These are phyloP conservation scores for Standfussiana lucernea DNA, from an alignment of 2,888 invertebrate species.

Conservation along the genomic window DNA sequence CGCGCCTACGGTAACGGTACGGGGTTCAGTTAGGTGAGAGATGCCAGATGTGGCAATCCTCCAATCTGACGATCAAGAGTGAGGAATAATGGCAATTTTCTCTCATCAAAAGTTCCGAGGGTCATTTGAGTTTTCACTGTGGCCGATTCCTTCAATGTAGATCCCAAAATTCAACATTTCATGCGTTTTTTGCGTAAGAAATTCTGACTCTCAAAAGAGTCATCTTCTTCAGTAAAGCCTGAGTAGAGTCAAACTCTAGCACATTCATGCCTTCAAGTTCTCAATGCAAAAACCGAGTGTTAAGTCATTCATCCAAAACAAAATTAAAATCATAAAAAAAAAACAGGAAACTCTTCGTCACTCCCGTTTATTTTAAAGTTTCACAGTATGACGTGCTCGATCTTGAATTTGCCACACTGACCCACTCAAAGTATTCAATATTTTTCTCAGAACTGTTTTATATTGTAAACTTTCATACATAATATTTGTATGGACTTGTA, in stretches of 20 bases:
- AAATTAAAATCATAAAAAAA: background rate
- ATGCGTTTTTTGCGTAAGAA: too few species aligned
- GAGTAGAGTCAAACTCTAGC: background rate
- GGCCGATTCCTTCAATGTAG: too few species aligned
- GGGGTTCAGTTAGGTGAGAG: background rate
- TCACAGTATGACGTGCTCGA: background rate
- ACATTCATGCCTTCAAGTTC: background rate
- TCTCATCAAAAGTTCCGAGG: background rate
- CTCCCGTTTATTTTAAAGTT: slow-evolving; percentile 2
- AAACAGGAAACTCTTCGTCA: slow-evolving; percentile 2
- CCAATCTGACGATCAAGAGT: background rate
- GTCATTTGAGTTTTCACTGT: background rate
- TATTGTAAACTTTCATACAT: slow-evolving; percentile 29
- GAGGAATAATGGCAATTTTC: background rate
- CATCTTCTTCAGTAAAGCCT: background rate
- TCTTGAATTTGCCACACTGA: slow-evolving; percentile 30
- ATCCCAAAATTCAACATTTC: too few species aligned
- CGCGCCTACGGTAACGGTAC: too few species aligned
- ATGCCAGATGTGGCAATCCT: background rate
- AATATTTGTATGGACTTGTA: slow-evolving; percentile 42
- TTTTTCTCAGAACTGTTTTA: slow-evolving; percentile 23
- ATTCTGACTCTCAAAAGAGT: background rate
- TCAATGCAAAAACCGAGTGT: background rate
- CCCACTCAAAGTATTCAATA: slow-evolving; percentile 14
- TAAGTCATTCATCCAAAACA: background rate